These are phyloP conservation scores for Taphrorychus bicolor DNA, from an alignment of 2,888 invertebrate genomes.

Conservation along the genomic window DNA sequence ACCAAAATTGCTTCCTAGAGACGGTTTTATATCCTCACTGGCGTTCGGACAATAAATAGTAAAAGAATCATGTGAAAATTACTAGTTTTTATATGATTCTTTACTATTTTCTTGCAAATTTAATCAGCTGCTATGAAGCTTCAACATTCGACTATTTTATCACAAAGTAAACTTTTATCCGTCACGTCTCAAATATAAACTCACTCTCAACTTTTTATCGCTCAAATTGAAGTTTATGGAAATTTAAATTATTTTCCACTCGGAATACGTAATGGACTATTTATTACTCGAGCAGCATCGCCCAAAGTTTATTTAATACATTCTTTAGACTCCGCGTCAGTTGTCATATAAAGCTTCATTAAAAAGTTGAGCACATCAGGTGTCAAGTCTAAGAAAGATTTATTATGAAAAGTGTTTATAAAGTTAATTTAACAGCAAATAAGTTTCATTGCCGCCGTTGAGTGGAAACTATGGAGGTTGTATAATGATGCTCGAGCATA, in stretches of 20 bases:
- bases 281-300: conserved; percentile 27
- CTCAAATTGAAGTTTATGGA: conserved; percentile 22
- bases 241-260: conserved; percentile 31
- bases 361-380: conserved; percentile 21
- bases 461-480: background rate
- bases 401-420: conserved; percentile 15
- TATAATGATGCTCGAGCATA: background rate
- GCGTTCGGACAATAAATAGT: too few relatives aligned
- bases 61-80: too few relatives aligned
- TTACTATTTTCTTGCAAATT: too few relatives aligned
- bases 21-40: too few relatives aligned
- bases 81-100: too few relatives aligned
- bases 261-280: conserved; percentile 26
- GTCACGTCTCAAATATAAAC: background rate
- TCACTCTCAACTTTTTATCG: conserved; percentile 25
- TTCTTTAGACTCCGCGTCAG: conserved; percentile 27
- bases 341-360: conserved; percentile 35
- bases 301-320: conserved; percentile 33
- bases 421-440: background rate
- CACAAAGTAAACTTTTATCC: conserved; percentile 11
- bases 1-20: too few relatives aligned
- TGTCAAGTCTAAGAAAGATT: conserved; percentile 24
- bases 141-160: background rate
- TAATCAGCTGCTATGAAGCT: too few relatives aligned
- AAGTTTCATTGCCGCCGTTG: background rate